Evolutionary conservation across 2,888 invertebrate genomes (phyloP).

Genomic region (Brachyopa scutellaris): DNA sequence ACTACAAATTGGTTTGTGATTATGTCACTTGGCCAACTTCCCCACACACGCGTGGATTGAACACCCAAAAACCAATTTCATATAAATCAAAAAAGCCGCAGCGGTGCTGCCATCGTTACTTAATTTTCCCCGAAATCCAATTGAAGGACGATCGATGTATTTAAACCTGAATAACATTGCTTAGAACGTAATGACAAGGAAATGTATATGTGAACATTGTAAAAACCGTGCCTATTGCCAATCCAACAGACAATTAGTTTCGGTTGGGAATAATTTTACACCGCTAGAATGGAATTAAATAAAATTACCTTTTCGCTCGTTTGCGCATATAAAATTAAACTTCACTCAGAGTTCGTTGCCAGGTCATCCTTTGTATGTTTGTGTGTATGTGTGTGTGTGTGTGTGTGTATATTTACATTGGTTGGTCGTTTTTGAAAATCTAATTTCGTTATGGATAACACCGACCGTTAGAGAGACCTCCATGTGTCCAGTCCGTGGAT

Average conservation of each 20-base stretch:
- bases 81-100: slow-evolving; percentile 48
- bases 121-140: slow-evolving; percentile 52
- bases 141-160: slow-evolving; percentile 61
- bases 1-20: slow-evolving; percentile 15
- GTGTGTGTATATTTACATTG: too few relatives aligned
- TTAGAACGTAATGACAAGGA: not conserved
- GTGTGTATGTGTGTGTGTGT: too few relatives aligned
- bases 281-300: slow-evolving; percentile 42
- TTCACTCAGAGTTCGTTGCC: slow-evolving; percentile 26
- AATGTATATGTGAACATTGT: slow-evolving; percentile 15
- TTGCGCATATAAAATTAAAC: slow-evolving; percentile 47
- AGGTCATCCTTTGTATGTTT: not conserved
- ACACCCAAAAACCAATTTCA: slow-evolving; percentile 25
- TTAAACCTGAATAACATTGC: slow-evolving; percentile 3
- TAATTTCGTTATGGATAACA: slow-evolving; percentile 33
- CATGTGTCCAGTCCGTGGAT: slow-evolving; percentile 30
- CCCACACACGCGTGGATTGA: not conserved
- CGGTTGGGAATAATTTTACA: slow-evolving; percentile 45
- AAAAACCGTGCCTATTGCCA: slow-evolving; percentile 44
- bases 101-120: not conserved
- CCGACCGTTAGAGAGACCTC: slow-evolving; percentile 6
- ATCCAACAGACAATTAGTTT: slow-evolving; percentile 33
- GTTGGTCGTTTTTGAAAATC: slow-evolving; percentile 32
- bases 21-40: slow-evolving; percentile 24
- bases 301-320: slow-evolving; percentile 42